Evolutionary conservation across 2,113 vertebrate genomes (phyloP).

Genomic region (Cryptotis parvus): DNA sequence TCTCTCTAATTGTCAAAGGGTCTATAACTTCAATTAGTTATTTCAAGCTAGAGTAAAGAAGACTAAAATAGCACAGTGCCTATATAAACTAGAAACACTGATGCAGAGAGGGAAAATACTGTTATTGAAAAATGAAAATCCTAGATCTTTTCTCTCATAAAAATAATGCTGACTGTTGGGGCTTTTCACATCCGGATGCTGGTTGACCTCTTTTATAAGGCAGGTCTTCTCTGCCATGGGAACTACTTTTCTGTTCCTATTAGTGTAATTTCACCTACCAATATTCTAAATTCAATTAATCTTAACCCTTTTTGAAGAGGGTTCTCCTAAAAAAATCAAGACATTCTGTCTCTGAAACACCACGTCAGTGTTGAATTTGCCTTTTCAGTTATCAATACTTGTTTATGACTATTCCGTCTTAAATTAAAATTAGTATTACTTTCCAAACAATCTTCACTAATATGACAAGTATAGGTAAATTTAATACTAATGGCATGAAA

Average conservation of each 20-base stretch:
- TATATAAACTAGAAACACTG: background rate
- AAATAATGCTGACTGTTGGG: no score
- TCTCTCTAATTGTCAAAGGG: background rate
- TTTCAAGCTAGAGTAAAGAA: background rate
- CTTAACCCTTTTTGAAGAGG: background rate
- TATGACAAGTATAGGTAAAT: no score
- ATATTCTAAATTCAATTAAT: background rate
- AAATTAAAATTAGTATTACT: background rate
- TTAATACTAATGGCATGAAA: background rate
- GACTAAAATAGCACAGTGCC: background rate
- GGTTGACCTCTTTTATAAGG: no score
- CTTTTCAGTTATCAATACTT: background rate
- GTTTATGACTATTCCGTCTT: background rate
- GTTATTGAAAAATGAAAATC: no score
- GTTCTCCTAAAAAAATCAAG: background rate
- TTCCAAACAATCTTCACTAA: background rate
- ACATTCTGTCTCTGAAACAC: background rate
- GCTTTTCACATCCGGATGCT: no score
- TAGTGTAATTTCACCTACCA: accelerated
- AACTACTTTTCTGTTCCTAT: no score
- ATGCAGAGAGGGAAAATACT: no score
- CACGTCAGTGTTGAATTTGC: background rate
- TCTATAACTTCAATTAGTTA: background rate
- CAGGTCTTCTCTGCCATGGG: no score
- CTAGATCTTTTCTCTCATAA: no score